Base-by-base conservation (phyloP, 64 coral and sea anemone species). In the Montipora cactus region DNA sequence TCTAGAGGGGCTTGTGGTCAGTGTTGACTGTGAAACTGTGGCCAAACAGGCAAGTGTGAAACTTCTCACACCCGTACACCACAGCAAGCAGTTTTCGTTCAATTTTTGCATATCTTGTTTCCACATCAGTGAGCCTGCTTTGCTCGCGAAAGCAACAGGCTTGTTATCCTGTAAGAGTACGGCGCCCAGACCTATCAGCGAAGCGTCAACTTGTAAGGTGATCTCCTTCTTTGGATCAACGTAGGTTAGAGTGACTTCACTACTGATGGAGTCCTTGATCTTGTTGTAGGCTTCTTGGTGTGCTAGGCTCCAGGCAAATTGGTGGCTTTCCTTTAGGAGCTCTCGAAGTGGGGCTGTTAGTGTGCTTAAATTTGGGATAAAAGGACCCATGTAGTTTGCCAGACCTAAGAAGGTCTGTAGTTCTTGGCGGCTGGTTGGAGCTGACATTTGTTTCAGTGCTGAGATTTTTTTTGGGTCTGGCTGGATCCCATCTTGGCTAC, bases 41-140 rank as follows among this genome's bases (percentile, higher is more conserved):
- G 71, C 93, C 93, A 61, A 21, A 94, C 16, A 90, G 45, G 28
- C 90, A 89, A 1, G 87, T 94, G 55, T 94, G 79, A 20, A 94
- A 94, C 7, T 76, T 44, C 21, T 88, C 92, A 46, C 92, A 94
- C 11, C 92, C 83, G 47, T 89, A 80, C 7, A 85, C 83, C 4
- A 93, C 91, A 44, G 91, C 91, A 76, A 87, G 53, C 20, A 84
- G 80, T 19, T 92, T 70, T 44, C 90, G 47, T 53, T 86, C 81
- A 47, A 92, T 92, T 51, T 92, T 92, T 9, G 71, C 80, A 62
- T 86, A 92, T 21, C 90, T 5, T n/a, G 79, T 20, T 53, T 92
- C 80, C 7, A 71, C 47, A 37, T 67, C 19, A 8, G 67, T 84
- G 5, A 76, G 13, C 2, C 28, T 28, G 73, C 45, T 69, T 92